Percentiles rank a stretch among this genome's conserved stretches.
Conservation (phyloP, 2,888 invertebrate genomes). For the Branchipolynoe longqiensis region DNA sequence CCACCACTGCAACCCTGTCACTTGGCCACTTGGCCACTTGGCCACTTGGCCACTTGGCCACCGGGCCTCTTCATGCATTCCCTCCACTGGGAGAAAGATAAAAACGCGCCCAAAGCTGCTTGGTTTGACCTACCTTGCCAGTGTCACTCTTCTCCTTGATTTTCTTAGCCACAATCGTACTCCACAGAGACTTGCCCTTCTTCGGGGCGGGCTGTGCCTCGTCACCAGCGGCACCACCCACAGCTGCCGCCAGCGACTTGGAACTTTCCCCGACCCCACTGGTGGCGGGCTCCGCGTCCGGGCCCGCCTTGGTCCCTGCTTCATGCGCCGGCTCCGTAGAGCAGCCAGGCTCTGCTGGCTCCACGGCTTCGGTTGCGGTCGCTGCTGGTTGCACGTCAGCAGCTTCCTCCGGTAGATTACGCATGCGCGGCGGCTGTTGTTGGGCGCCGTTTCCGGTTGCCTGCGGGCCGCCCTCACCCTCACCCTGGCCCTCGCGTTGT, state of each 20-base stretch:
- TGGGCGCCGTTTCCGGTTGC: not conserved
- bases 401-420: no score
- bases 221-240: not conserved
- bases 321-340: not conserved
- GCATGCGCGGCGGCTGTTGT: not conserved
- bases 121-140: constrained; percentile 39
- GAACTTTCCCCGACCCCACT: not conserved
- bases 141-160: constrained; percentile 48
- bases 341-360: not conserved
- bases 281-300: constrained; percentile 34
- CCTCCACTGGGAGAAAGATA: no score
- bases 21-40: no score
- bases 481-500: not conserved
- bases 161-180: constrained; percentile 52
- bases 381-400: not conserved
- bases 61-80: no score
- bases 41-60: no score
- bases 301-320: constrained; percentile 6
- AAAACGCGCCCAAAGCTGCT: no score
- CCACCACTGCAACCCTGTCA: no score
- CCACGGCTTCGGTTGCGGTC: not conserved
- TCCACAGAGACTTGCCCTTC: constrained; percentile 51
- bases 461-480: not conserved
- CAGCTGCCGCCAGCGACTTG: not conserved
- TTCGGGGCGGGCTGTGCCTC: not conserved